These are phyloP conservation scores for Fragum sueziense DNA, from an alignment of 2,888 invertebrate species.

Conservation along the genomic window DNA sequence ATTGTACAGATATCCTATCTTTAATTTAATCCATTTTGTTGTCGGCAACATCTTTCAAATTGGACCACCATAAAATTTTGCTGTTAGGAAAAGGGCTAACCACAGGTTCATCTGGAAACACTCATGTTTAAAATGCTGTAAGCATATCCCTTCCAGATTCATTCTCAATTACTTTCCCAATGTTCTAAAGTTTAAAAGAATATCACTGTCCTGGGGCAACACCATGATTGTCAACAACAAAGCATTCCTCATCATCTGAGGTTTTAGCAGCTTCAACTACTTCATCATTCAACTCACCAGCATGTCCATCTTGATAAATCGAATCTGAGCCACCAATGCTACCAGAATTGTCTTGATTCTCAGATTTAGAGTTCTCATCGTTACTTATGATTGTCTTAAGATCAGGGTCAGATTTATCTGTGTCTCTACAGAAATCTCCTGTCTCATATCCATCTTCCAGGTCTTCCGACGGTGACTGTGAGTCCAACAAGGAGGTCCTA, in stretches of 20 bases:
- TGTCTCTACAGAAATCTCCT: background rate
- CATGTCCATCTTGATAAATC: background rate
- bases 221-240: slow-evolving; percentile 16
- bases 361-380: background rate
- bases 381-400: slow-evolving; percentile 1
- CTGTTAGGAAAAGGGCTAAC: no score
- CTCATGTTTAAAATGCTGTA: no score
- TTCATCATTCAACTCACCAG: background rate
- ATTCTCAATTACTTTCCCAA: no score
- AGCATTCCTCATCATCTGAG: slow-evolving; percentile 22
- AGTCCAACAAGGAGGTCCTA: slow-evolving; percentile 4
- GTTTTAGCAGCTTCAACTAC: slow-evolving; percentile 14
- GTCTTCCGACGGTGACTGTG: slow-evolving; percentile 10
- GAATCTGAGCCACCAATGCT: background rate
- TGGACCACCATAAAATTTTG: no score
- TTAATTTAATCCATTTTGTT: no score
- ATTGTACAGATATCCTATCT: no score
- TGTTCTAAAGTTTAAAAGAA: no score
- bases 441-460: slow-evolving; percentile 13
- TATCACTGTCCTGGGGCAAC: no score
- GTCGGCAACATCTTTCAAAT: no score
- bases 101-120: no score
- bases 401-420: background rate
- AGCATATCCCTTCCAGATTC: no score
- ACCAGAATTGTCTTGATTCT: no score